phyloP scores from a whole-genome alignment of 2,113 vertebrate species.

The Todiramphus chloris region DNA sequence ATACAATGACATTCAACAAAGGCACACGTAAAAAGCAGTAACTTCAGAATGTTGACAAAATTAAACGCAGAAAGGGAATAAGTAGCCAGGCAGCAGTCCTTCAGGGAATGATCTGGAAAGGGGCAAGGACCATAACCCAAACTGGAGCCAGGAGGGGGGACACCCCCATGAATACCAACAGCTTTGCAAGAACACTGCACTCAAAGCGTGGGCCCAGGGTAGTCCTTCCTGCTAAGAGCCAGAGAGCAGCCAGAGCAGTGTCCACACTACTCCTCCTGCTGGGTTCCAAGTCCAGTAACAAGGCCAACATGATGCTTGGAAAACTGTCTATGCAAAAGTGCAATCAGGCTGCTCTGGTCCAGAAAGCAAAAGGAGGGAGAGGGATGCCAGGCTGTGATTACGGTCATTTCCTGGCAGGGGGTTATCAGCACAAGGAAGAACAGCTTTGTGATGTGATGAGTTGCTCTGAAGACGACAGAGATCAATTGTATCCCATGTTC shows the following conservation, averaged over 20 bases:
- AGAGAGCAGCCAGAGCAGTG: not conserved
- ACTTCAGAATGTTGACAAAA: not conserved
- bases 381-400: not conserved
- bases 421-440: not conserved
- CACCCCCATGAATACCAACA: not conserved
- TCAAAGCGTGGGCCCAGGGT: not conserved
- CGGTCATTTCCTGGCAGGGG: accelerated
- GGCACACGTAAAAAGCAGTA: not conserved
- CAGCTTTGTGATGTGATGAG: accelerated
- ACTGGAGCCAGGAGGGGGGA: not conserved
- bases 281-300: accelerated
- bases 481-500: not conserved
- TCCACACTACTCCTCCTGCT: not conserved
- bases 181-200: not conserved
- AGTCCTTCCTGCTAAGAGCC: not conserved
- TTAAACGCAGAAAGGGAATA: not conserved
- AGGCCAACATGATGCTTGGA: not conserved
- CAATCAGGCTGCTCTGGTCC: not conserved
- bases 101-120: not conserved
- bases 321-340: not conserved
- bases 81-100: not conserved
- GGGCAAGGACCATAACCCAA: not conserved
- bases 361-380: not conserved
- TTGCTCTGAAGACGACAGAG: not conserved
- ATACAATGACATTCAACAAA: not conserved